Base-by-base conservation (phyloP, 2,888 invertebrate species). In the Harpalus rubripes region DNA sequence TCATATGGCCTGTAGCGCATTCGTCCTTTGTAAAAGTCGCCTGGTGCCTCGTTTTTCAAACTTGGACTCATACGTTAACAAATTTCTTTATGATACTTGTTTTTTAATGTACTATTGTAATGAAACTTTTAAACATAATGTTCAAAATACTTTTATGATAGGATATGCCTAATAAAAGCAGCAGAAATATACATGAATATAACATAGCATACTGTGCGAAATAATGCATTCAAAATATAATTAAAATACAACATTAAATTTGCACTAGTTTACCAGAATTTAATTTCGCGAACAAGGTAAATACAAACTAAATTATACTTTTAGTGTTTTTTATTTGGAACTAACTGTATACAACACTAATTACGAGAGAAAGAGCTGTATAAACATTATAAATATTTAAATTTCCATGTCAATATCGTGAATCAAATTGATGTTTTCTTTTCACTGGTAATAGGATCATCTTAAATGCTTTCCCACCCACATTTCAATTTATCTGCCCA, bases 161-260 rank as follows among this genome's bases (percentile, higher is more conserved):
- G 12, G 10, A 52, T 52, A 12, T 10, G 10, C 1, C 4, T 2
- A 2, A 5, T 44, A 44, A 5, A 44, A 44, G 4, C 5, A 52
- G 44, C 44, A 10, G 10, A 52, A 52, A 12, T 12, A 2, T 52
- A 3, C 2, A 52, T 52, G 10, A 12, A 12, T 52, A 12, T 2
- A 52, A 52, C 44, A 12, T 52, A 8, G 44, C 44, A 52, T 8
- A 52, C 44, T 8, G 4, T 12, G 8, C 8, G 12, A 52, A 52
- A 52, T 52, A 52, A 52, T 52, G 0, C 7, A 12, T 52, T 52
- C 4, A 52, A 52, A 52, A 10, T 0, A 52, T 52, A 52, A 52
- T 52, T 52, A 52, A 52, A 52, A 52, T 52, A 52, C 44, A 10
- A 52, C 44, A 52, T 52, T 52, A 52, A 52, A 52, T 52, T 52